These are phyloP conservation scores for Mico argentatus DNA, from an alignment of 2,797 vertebrate genomes.

Conservation along the genomic window DNA sequence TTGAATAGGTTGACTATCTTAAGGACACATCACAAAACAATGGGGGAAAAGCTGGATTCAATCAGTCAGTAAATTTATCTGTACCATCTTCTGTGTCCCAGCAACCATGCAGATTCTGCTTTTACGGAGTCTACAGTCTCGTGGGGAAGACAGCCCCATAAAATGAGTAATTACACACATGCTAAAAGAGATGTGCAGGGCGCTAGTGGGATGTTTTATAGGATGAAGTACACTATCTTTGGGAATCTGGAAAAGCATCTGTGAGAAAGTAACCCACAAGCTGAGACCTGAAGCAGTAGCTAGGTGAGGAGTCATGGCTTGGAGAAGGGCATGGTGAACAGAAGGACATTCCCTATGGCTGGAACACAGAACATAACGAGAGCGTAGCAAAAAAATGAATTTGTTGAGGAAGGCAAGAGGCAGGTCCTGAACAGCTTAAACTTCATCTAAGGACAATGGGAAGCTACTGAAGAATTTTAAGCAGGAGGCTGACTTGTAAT, in stretches of 20 bases:
- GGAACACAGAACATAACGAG: not conserved
- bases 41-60: not conserved
- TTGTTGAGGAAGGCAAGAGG: not conserved
- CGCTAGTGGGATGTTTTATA: not conserved
- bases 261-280: not conserved
- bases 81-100: not conserved
- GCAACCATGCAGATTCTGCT: not conserved
- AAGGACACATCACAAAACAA: not conserved
- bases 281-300: not conserved
- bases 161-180: not conserved
- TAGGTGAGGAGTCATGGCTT: fast-evolving
- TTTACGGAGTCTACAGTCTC: not conserved
- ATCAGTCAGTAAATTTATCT: not conserved
- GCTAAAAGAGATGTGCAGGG: not conserved
- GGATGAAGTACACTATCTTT: not conserved
- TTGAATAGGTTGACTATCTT: not conserved
- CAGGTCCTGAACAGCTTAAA: not conserved
- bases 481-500: not conserved
- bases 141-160: not conserved
- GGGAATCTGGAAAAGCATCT: not conserved
- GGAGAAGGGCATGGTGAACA: not conserved
- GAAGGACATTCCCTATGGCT: not conserved
- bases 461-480: conserved; percentile 29
- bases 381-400: not conserved
- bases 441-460: not conserved